Evolutionary conservation across 2,888 invertebrate species (phyloP), one percentile per base, ranked within the genome.

Genomic region (Plebejus anna): DNA sequence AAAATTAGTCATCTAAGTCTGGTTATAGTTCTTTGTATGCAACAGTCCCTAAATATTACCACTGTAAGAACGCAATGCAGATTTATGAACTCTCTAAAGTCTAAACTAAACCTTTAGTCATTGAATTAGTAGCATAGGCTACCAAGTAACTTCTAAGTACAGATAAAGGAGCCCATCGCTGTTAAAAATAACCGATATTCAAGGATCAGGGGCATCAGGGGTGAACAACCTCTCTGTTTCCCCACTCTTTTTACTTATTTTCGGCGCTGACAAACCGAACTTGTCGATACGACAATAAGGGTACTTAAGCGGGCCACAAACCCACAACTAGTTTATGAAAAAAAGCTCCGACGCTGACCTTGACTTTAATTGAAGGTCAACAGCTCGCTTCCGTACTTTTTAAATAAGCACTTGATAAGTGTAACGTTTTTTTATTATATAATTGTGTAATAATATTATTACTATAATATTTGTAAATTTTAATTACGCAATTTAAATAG

Each of bases 331-430:
- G 80, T 80, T 81, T 70, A 84, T 85, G 55, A 76, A 76, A 77
- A 83, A 84, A 84, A 84, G 83, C 84, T 82, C 81, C 83, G 81
- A 83, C 79, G 78, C 79, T 85, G 88, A 88, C 92, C 92, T 92
- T 92, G 91, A 90, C 86, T 89, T 83, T 84, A 83, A 81, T 83
- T 88, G 90, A 92, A 91, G 90, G 91, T 88, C 86, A 79, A 77
- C 78, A 75, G 57, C 76, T 77, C 77, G 32, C 51, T 71, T 76
- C 76, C 76, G 76, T 72, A 59, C 59, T 76, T 76, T 70, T 73
- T 36, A 51, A 22, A 72, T 1, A 22, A 51, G 22, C 42, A 42
- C n/a, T 71, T 13, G n/a, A 22, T n/a, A 71, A 13, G 42, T 71
- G 55, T 73, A 73, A 51, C 73, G 28, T 32, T 36, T 73, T 73